Evolutionary conservation across 2,888 invertebrate species (phyloP).

Genomic region (Pyrochroa serraticornis): DNA sequence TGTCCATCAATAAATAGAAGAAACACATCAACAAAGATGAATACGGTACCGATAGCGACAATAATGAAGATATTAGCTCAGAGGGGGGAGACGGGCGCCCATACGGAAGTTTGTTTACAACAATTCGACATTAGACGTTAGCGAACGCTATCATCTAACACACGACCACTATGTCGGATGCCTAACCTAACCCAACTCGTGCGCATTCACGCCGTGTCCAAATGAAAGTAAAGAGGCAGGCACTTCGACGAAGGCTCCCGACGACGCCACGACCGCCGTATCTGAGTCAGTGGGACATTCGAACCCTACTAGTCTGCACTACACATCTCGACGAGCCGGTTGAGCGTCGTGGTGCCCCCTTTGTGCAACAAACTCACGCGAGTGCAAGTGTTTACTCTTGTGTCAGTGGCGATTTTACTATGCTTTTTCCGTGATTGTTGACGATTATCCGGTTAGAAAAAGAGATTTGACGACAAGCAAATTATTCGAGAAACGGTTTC

Average conservation of each 20-base stretch:
- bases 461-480: neutral
- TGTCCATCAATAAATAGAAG: too few species aligned
- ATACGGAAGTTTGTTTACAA: conserved; percentile 50
- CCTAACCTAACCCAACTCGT: conserved; percentile 53
- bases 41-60: neutral
- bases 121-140: conserved; percentile 47
- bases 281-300: conserved; percentile 69
- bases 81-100: conserved; percentile 31
- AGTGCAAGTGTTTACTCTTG: conserved; percentile 23
- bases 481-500: conserved; percentile 3
- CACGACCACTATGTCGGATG: conserved; percentile 42
- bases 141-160: conserved; percentile 40
- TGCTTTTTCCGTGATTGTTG: neutral
- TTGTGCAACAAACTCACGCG: conserved; percentile 20
- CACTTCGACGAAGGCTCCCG: conserved; percentile 54
- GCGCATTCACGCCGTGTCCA: conserved; percentile 43
- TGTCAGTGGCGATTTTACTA: too few species aligned
- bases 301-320: conserved; percentile 42
- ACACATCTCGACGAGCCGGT: conserved; percentile 29
- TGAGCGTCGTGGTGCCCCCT: conserved; percentile 17
- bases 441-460: neutral
- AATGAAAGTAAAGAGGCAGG: conserved; percentile 57
- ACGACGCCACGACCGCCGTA: conserved; percentile 65
- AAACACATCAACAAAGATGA: too few species aligned
- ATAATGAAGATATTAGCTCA: neutral